phyloP scores from a whole-genome alignment of 2,113 vertebrate genomes.

The Phocoena phocoena region DNA sequence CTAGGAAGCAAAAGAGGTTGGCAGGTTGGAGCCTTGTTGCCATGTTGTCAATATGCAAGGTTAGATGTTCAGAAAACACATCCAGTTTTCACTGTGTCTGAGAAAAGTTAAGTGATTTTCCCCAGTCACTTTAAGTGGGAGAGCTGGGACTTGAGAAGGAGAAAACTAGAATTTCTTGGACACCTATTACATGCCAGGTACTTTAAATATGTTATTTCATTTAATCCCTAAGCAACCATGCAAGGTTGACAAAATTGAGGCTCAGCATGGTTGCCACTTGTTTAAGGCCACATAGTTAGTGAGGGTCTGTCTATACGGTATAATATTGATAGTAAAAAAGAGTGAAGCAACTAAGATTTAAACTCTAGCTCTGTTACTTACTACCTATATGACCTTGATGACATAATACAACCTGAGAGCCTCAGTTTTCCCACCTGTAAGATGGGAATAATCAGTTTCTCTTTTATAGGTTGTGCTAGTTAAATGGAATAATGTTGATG shows the following conservation, averaged over 20 bases:
- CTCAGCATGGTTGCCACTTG: not conserved
- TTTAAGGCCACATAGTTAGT: not conserved
- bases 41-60: not conserved
- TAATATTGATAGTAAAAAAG: not conserved
- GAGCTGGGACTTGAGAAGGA: not conserved
- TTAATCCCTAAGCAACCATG: not conserved
- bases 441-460: not conserved
- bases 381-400: not conserved
- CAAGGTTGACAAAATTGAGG: not conserved
- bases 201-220: constrained; percentile 15
- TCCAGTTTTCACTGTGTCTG: not conserved
- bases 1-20: not conserved
- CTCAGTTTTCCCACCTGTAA: not conserved
- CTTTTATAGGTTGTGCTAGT: not conserved
- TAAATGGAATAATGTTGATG: not conserved
- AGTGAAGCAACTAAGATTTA: not conserved
- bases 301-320: not conserved
- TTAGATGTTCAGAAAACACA: not conserved
- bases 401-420: not conserved
- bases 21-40: not conserved
- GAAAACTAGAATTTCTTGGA: constrained; percentile 45
- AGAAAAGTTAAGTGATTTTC: constrained; percentile 22
- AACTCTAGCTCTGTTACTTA: constrained; percentile 13
- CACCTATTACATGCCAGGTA: not conserved
- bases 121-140: not conserved